Base-by-base conservation (phyloP, 2,113 vertebrate species). In the Tyto alba region DNA sequence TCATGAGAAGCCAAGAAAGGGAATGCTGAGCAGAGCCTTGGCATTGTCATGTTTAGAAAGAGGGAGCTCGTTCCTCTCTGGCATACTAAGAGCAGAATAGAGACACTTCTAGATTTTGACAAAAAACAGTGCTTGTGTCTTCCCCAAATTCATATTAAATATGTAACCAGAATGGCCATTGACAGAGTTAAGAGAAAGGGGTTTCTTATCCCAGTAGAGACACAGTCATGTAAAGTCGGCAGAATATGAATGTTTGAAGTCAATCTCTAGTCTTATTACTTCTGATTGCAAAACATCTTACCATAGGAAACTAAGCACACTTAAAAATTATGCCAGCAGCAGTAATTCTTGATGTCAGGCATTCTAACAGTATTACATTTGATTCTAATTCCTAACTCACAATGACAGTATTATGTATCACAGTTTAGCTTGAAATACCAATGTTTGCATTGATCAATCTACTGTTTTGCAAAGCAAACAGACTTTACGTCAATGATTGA, bases 401-500 rank as follows among this genome's bases (percentile, higher is more conserved):
- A 0, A 69, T 74, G 75, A 62, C 72, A 81, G 32, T 77, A 93
- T 86, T 95, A 84, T 72, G 18, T 40, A 72, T 75, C 64, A 72
- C 32, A 55, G 36, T 90, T 93, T 93, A 76, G 6, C 13, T 23
- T 75, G 45, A 77, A 94, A 93, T 76, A 82, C 30, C 17, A 85
- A 72, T 75, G 50, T 89, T 94, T 94, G 43, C n/a, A 38, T 80
- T 88, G 68, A 93, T 93, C 90, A 96, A 75, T 77, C 79, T 86
- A 88, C 78, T 22, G 88, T 77, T 95, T 95, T 94, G 48, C 13
- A 92, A 56, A 93, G 84, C 66, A 96, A 96, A 95, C 64, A 87
- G n/a, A 71, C 36, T 78, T 85, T 67, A 79, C 41, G 36, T 91
- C 80, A 96, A 50, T 59, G 71, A 72, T 36, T 96, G 87, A 91